phyloP scores from a whole-genome alignment of 2,113 vertebrate genomes.

The Rhynchopsitta pachyrhyncha region DNA sequence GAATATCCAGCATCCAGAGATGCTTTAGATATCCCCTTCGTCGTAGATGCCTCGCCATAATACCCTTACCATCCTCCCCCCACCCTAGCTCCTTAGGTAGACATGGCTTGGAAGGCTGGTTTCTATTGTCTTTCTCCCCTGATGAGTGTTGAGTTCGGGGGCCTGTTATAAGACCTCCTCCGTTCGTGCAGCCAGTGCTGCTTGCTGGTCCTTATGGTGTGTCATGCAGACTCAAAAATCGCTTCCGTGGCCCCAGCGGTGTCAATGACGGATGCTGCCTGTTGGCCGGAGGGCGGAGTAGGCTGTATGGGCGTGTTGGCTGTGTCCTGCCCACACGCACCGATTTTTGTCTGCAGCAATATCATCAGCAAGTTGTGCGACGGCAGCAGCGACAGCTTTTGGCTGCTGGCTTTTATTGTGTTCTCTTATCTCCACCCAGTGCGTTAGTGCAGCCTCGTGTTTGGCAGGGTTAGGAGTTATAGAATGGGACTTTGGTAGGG shows the following conservation, averaged over 20 bases:
- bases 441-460: background rate
- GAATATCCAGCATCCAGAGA: background rate
- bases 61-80: background rate
- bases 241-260: background rate
- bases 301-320: background rate
- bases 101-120: background rate
- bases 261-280: background rate
- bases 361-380: background rate
- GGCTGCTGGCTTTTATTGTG: background rate
- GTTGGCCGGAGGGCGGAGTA: constrained; percentile 5
- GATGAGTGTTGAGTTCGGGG: background rate
- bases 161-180: background rate
- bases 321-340: background rate
- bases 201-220: background rate
- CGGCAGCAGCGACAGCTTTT: background rate
- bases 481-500: background rate
- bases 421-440: background rate
- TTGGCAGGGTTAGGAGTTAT: background rate
- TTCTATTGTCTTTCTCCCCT: background rate
- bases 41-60: background rate
- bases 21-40: background rate
- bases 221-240: background rate
- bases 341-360: background rate
- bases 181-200: background rate
- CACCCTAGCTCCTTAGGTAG: background rate